phyloP scores from a whole-genome alignment of 2,113 vertebrate species.

The Fregata magnificens region DNA sequence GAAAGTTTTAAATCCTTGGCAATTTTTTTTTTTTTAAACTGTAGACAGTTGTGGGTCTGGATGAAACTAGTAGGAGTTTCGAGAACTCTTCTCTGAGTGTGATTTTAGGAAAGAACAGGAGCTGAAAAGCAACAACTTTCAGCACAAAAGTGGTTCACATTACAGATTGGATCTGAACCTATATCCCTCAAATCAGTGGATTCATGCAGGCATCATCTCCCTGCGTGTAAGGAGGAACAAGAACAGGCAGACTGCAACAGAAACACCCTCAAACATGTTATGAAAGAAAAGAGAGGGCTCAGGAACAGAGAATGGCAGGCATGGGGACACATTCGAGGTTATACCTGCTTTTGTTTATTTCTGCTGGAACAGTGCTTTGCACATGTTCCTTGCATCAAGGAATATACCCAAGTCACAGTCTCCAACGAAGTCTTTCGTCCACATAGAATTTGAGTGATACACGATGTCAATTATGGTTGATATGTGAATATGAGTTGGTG shows the following conservation, averaged over 20 bases:
- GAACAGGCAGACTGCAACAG: not conserved
- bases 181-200: not conserved
- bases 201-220: not conserved
- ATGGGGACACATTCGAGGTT: not conserved
- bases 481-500: not conserved
- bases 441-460: not conserved
- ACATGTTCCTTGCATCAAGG: not conserved
- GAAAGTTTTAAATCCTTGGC: not conserved
- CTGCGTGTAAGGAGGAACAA: not conserved
- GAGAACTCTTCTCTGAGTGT: not conserved
- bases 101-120: not conserved
- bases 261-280: not conserved
- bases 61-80: not conserved
- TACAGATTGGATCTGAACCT: not conserved
- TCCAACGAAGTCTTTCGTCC: not conserved
- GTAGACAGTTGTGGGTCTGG: not conserved
- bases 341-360: not conserved
- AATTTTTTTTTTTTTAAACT: not conserved
- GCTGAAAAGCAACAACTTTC: not conserved
- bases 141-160: not conserved
- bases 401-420: not conserved
- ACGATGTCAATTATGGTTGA: not conserved
- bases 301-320: not conserved
- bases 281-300: not conserved
- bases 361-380: not conserved